These are phyloP conservation scores for Typhlichthys subterraneus DNA, from an alignment of 2,797 vertebrate genomes.

Conservation along the genomic window DNA sequence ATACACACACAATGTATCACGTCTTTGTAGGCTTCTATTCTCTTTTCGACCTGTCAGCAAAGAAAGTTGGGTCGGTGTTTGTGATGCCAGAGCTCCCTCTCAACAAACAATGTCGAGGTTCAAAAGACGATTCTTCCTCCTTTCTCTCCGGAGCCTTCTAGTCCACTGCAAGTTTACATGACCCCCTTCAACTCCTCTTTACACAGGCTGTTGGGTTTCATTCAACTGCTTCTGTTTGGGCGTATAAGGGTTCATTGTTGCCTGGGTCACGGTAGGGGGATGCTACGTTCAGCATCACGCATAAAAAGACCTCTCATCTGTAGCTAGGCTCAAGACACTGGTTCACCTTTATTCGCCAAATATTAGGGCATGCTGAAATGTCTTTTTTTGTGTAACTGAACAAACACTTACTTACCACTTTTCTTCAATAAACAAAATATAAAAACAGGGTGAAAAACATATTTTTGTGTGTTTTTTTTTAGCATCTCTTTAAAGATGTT, in stretches of 20 bases:
- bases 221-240: conserved; percentile 68
- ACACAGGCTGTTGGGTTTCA: conserved; percentile 67
- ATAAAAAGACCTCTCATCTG: conserved; percentile 57
- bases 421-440: conserved; percentile 47
- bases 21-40: conserved; percentile 46
- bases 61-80: conserved; percentile 61
- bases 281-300: conserved; percentile 69
- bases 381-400: conserved; percentile 55
- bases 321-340: conserved; percentile 62
- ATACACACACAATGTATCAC: conserved; percentile 29
- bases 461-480: neutral
- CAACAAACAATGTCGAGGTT: conserved; percentile 62
- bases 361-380: conserved; percentile 55
- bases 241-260: conserved; percentile 71
- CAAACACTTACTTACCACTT: conserved; percentile 11
- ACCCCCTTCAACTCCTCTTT: conserved; percentile 74
- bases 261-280: conserved; percentile 66
- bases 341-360: conserved; percentile 59
- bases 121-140: conserved; percentile 71
- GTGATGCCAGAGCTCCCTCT: conserved; percentile 64
- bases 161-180: conserved; percentile 77
- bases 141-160: conserved; percentile 66
- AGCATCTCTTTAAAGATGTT: conserved; percentile 54
- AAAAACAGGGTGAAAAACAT: conserved; percentile 8
- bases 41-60: conserved; percentile 56